phyloP scores from a whole-genome alignment of 1,140 invertebrate genomes.

The Oryctes rhinoceros region DNA sequence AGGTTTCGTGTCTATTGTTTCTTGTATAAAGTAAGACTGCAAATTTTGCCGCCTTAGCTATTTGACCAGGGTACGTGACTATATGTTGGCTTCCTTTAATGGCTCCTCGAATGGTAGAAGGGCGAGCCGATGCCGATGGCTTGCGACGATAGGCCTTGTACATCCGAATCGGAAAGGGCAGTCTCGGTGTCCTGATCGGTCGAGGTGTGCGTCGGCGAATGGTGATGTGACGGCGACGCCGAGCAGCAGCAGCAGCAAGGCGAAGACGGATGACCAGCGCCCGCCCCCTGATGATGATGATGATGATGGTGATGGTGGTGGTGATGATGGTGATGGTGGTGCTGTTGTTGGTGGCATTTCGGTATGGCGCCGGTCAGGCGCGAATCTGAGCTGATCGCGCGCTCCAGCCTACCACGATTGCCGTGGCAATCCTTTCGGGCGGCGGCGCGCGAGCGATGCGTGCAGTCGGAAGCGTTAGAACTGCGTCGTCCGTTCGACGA shows the following conservation, averaged over 20 bases:
- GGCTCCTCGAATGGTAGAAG: too few relatives aligned
- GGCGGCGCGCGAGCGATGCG: conserved; percentile 52
- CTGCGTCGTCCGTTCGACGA: conserved; percentile 51
- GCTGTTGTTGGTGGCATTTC: conserved; percentile 54
- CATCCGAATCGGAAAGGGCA: conserved; percentile 49
- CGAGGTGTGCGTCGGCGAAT: conserved; percentile 46
- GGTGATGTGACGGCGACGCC: background rate
- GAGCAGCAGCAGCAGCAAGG: too few relatives aligned
- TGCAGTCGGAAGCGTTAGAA: conserved; percentile 60
- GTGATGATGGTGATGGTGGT: conserved; percentile 43
- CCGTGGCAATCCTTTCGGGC: conserved; percentile 52
- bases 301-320: background rate
- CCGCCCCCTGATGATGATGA: too few relatives aligned
- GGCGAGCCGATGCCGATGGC: background rate
- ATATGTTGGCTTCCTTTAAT: too few relatives aligned
- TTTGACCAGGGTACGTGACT: too few relatives aligned
- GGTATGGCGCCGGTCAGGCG: conserved; percentile 56
- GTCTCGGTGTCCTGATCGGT: conserved; percentile 44
- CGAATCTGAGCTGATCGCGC: conserved; percentile 59
- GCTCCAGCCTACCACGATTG: conserved; percentile 53
- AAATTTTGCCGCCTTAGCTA: too few relatives aligned
- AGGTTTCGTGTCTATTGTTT: too few relatives aligned
- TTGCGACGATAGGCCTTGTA: background rate
- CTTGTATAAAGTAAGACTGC: too few relatives aligned
- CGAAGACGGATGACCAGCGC: too few relatives aligned